phyloP scores from a whole-genome alignment of 2,797 vertebrate genomes.

The Macrochelys suwanniensis region DNA sequence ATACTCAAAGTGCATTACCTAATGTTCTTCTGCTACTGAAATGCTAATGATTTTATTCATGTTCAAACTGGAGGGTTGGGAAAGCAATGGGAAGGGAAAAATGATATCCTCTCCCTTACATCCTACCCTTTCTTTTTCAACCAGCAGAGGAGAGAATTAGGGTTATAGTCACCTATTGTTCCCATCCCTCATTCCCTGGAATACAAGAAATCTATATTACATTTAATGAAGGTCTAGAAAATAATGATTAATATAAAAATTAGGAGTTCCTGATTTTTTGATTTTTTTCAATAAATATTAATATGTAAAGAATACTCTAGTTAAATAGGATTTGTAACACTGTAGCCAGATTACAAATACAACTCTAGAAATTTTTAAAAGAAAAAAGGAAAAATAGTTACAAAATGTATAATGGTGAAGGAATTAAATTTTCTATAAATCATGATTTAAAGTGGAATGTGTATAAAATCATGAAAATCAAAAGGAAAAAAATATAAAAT shows the following conservation, averaged over 20 bases:
- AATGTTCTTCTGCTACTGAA: not conserved
- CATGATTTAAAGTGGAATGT: not conserved
- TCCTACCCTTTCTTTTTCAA: not conserved
- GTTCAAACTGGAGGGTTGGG: not conserved
- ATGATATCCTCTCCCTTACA: not conserved
- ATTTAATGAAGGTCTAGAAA: not conserved
- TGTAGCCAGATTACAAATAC: not conserved
- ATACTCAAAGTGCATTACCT: too few species aligned
- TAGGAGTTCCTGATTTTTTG: not conserved
- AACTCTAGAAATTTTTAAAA: not conserved
- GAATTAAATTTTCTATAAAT: not conserved
- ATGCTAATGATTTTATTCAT: not conserved
- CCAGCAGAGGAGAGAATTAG: not conserved
- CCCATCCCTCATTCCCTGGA: not conserved
- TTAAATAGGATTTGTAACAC: not conserved
- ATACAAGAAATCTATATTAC: not conserved
- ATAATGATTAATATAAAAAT: not conserved
- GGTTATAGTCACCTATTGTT: not conserved
- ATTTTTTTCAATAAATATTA: not conserved
- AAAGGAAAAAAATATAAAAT: not conserved
- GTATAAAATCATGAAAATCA: not conserved
- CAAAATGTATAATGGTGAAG: not conserved
- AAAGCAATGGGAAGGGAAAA: not conserved
- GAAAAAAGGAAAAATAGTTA: not conserved
- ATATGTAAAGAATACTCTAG: not conserved